Evolutionary conservation across 2,888 invertebrate genomes (phyloP), one percentile per base, ranked within the genome.

Genomic region (Tanytarsus gracilentus): DNA sequence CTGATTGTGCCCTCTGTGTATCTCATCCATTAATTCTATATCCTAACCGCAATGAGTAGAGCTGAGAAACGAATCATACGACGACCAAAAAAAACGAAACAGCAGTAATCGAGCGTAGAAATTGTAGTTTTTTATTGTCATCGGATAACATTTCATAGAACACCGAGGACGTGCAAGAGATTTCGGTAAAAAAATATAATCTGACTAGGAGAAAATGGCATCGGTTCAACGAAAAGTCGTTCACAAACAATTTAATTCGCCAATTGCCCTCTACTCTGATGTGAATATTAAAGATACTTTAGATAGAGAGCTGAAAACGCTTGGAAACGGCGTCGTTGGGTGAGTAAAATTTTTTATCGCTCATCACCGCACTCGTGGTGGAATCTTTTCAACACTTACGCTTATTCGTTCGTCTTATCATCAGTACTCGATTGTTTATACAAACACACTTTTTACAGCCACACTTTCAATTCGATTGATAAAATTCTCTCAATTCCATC

Each of bases 221-320:
- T 78, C 80, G 69, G 79, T 81, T 75, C 80, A 78, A 68, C 80
- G 83, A 69, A 79, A 76, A 72, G 77, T 90, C 75, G 87, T 88
- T 67, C 88, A 89, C 79, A 88, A 87, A 76, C 90, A 91, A 76
- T 91, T 89, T 79, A 91, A 91, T 77, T 86, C 89, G 65, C 90
- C 91, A 65, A 88, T 91, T 69, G 86, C 86, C 71, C 77, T 91
- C 61, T 91, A 91, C 74, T 90, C 90, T 33, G 83, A 83, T 68
- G 78, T 84, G 69, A 85, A 87, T 71, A 84, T 91, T 65, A 82
- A 86, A 72, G 89, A 88, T 71, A 85, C 89, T 30, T 77, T 91
- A 67, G 80, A 83, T 70, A 84, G 85, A 67, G 88, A 90, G 71
- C 77, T 87, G 65, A 82, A 84, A 73, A 81, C 87, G 68, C 79